Base-by-base conservation (phyloP, 1,140 invertebrate genomes). In the Drosophila subobscura region DNA sequence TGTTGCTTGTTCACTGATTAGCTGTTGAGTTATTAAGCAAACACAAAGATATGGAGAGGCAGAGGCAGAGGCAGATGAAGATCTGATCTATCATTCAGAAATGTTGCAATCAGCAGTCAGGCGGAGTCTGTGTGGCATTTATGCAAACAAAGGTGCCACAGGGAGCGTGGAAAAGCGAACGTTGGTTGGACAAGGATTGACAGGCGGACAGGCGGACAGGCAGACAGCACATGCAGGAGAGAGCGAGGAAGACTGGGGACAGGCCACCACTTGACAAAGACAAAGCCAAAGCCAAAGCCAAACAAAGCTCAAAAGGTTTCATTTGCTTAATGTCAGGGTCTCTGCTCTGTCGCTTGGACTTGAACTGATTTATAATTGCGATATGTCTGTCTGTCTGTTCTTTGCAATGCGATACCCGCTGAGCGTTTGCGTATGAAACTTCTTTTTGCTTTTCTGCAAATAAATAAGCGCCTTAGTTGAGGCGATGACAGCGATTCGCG, bases 1-100 rank as follows among this genome's bases (percentile, higher is more conserved):
- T 47, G 81, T 73, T 86, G 80, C 20, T 41, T 37, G 20, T 27
- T 58, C 63, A 61, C 81, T 85, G 81, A 85, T 85, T 85, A 85
- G 74, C 81, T 85, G 81, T 85, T 85, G 81, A 85, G 81, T 86
- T 85, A 85, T 86, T 85, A 85, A 85, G 81, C 81, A 85, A 85
- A 85, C 83, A 85, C 49, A 85, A 81, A 85, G 55, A 66, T 67
- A 77, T 71, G 65, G 47, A 59, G 53, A 57, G 68, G 64, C 23
- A 45, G 55, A 77, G 64, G 65, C 41, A 59, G 53, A 57, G 68
- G 64, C 23, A 45, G 55, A 75, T 77, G 47, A 51, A 72, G 61
- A 70, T 61, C 51, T 63, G 45, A 74, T 68, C 70, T 67, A 85
- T 84, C 80, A 73, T 68, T 85, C 80, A 63, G 33, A 37, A 37